Conservation (phyloP, 2,888 invertebrate species). For the Hemistola chrysoprasaria region DNA sequence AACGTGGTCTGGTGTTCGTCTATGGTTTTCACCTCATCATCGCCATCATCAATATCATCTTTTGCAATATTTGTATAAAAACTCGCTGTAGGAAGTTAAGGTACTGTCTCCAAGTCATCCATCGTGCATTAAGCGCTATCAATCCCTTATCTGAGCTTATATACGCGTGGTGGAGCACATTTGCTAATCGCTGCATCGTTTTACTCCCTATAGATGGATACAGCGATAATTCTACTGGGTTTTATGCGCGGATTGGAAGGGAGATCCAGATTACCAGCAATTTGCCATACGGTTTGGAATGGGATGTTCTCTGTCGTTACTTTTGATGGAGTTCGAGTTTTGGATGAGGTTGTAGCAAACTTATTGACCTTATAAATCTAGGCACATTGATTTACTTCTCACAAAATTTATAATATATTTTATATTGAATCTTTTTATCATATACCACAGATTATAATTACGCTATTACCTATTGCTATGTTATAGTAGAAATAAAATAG, state of each 20-base stretch:
- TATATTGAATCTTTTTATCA: too few relatives aligned
- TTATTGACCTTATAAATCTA: background rate
- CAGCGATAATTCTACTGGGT: slow-evolving; percentile 60
- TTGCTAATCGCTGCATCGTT: slow-evolving; percentile 68
- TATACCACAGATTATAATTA: too few relatives aligned
- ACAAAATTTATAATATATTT: too few relatives aligned
- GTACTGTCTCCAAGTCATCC: slow-evolving; percentile 9
- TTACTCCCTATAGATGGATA: slow-evolving; percentile 61
- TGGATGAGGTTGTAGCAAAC: background rate
- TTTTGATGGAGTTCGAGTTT: slow-evolving; percentile 11
- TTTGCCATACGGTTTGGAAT: slow-evolving; percentile 53
- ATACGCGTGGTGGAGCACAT: slow-evolving; percentile 59
- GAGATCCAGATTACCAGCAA: slow-evolving; percentile 65
- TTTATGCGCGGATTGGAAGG: slow-evolving; percentile 61
- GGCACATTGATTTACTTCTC: too few relatives aligned
- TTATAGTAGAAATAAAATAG: too few relatives aligned
- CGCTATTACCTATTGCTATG: too few relatives aligned
- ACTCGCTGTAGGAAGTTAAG: background rate
- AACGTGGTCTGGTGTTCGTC: too few relatives aligned
- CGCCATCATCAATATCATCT: too few relatives aligned
- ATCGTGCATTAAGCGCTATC: slow-evolving; percentile 37
- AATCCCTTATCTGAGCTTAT: slow-evolving; percentile 57
- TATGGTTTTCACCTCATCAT: too few relatives aligned
- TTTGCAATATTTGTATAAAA: too few relatives aligned
- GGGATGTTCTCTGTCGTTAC: slow-evolving; percentile 22